Percentiles rank a stretch among this genome's conserved stretches.
phyloP scores from a whole-genome alignment of 2,113 vertebrate species.

The Terrapene triunguis region DNA sequence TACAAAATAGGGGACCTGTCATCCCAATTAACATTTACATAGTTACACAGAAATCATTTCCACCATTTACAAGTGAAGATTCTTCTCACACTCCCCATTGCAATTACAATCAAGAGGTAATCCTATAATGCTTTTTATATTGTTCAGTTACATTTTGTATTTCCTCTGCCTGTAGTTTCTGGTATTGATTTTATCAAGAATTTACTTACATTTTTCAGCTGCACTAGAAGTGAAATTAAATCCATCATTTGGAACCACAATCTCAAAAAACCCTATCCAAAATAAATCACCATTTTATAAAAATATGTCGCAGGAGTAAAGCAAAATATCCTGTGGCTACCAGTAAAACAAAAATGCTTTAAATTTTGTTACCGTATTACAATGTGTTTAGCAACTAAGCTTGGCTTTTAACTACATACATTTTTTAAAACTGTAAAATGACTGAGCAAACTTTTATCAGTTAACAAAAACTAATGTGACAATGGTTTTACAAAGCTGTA shows the following conservation, averaged over 20 bases:
- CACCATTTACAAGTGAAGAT: slow-evolving; percentile 63
- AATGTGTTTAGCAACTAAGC: slow-evolving; percentile 44
- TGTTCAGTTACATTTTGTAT: neutral
- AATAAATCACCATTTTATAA: slow-evolving; percentile 60
- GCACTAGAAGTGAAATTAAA: slow-evolving; percentile 67
- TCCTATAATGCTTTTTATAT: slow-evolving; percentile 29
- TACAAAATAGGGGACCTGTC: slow-evolving; percentile 79
- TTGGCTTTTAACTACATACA: slow-evolving; percentile 43
- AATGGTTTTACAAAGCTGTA: slow-evolving; percentile 47
- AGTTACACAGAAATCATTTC: slow-evolving; percentile 74
- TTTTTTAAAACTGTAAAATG: neutral
- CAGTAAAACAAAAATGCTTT: slow-evolving; percentile 45
- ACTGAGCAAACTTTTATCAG: neutral
- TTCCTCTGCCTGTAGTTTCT: slow-evolving; percentile 45
- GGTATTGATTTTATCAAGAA: slow-evolving; percentile 62
- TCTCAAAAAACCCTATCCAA: slow-evolving; percentile 38
- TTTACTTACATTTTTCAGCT: slow-evolving; percentile 58
- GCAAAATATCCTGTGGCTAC: slow-evolving; percentile 4
- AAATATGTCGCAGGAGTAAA: slow-evolving; percentile 57
- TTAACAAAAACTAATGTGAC: slow-evolving; percentile 19
- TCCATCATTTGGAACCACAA: slow-evolving; percentile 60
- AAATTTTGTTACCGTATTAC: slow-evolving; percentile 45
- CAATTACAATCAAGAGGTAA: slow-evolving; percentile 55
- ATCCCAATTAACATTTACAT: slow-evolving; percentile 78
- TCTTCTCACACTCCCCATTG: slow-evolving; percentile 35